Evolutionary conservation across 30 jellyfish, hydroid and myxozoan species (phyloP), one percentile per base, ranked within the genome.

Genomic region (Phacellophora camtschatica): DNA sequence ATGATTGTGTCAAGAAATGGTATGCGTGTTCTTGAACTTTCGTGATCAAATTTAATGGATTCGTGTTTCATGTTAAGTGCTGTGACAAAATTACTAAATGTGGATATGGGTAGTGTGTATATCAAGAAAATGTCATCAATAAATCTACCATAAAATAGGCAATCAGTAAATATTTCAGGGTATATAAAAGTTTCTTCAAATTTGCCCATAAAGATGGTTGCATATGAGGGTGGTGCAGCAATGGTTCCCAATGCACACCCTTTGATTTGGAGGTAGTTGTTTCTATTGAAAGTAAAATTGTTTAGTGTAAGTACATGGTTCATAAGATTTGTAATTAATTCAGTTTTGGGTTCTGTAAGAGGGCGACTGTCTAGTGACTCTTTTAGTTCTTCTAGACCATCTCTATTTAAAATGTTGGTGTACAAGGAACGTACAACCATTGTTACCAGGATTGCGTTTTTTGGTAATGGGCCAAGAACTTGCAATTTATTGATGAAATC

Each of bases 241-340:
- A n/a, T 57, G 9, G 84, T 77, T 72, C 84, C 90, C 90, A 77
- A 59, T 4, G 83, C 88, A 23, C 63, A 42, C 5, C 88, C 83
- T 54, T 53, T 42, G 20, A 45, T 76, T 76, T 59, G 90, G 9
- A 64, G 73, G 42, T 3, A 59, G 69, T 77, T 36, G 37, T 25
- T 50, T 20, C 81, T 54, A 24, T 62, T 59, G 39, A 77, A 77
- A 32, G 5, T 19, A 62, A 58, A 58, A 34, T 77, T 27, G 67
- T 61, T 77, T 27, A 39, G 61, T 41, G 83, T 31, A 25, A 59
- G 32, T 39, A 77, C 45, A 49, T 45, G 66, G 46, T 56, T 41
- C 66, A 74, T 74, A 5, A 54, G 24, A 36, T 53, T 35, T 12
- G 41, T 1, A 13, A 76, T 1, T 7, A 45, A 68, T 12, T 45